Percentiles rank a stretch among this genome's conserved stretches.
These are phyloP conservation scores for Cybosia mesomella DNA, from an alignment of 2,888 invertebrate genomes.

Conservation along the genomic window DNA sequence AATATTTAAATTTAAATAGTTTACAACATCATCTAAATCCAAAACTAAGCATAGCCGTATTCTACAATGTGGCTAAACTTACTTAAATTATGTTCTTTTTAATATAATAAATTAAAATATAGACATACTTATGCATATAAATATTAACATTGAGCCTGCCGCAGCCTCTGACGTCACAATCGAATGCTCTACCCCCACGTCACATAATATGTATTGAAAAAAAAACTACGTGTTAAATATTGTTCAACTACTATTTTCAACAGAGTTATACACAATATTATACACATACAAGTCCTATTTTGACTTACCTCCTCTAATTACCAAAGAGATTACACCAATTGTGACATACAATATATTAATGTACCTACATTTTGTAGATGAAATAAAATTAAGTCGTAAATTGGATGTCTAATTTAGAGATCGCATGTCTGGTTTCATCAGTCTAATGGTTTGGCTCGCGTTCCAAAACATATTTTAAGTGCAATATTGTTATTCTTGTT, in stretches of 20 bases:
- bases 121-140: too few relatives aligned
- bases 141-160: too few relatives aligned
- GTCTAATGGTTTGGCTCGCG: conserved; percentile 37
- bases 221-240: too few relatives aligned
- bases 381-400: conserved; percentile 35
- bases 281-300: background rate
- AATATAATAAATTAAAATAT: too few relatives aligned
- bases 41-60: too few relatives aligned
- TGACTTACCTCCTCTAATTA: background rate
- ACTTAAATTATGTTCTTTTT: too few relatives aligned
- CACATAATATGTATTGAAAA: too few relatives aligned
- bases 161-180: too few relatives aligned
- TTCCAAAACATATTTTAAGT: conserved; percentile 19
- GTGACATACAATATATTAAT: background rate
- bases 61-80: too few relatives aligned
- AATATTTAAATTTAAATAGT: background rate
- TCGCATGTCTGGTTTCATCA: conserved; percentile 56
- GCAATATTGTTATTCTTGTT: conserved; percentile 9
- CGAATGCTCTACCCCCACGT: too few relatives aligned
- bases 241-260: too few relatives aligned
- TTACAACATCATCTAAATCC: background rate
- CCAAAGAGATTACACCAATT: conserved; percentile 11
- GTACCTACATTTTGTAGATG: conserved; percentile 5
- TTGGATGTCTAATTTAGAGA: conserved; percentile 49
- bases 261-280: too few relatives aligned